Conservation (phyloP, 2,797 vertebrate species). For the Astyanax mexicanus region DNA sequence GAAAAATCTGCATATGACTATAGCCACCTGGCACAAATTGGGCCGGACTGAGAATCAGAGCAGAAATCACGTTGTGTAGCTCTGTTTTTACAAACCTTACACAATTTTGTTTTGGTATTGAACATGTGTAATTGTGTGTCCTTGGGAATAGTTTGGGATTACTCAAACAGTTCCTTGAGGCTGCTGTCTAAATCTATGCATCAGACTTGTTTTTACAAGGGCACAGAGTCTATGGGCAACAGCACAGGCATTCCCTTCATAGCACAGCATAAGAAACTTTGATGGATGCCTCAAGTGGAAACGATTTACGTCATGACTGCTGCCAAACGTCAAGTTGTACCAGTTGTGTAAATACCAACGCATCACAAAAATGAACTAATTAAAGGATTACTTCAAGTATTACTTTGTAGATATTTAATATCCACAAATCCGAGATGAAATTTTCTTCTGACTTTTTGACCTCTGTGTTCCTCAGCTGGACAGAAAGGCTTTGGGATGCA, state of each 20-base stretch:
- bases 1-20: too few relatives aligned
- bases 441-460: constrained; percentile 14
- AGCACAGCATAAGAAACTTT: constrained; percentile 4
- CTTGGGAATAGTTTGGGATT: not conserved
- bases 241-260: constrained; percentile 3
- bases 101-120: not conserved
- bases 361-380: not conserved
- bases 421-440: not conserved
- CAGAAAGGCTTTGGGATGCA: constrained; percentile 64
- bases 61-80: too few relatives aligned
- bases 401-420: not conserved
- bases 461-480: not conserved
- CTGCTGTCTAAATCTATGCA: constrained; percentile 3
- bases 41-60: too few relatives aligned
- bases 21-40: too few relatives aligned
- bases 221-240: not conserved
- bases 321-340: constrained; percentile 13
- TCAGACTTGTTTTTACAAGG: constrained; percentile 11
- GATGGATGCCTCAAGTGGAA: constrained; percentile 2
- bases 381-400: constrained; percentile 10
- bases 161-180: not conserved
- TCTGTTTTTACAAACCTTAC: too few relatives aligned
- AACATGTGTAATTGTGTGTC: not conserved
- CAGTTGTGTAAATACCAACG: not conserved
- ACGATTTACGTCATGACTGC: constrained; percentile 3